Percentiles rank a stretch among this genome's conserved stretches.
Conservation (phyloP, 1,140 invertebrate genomes). For the Aphidius gifuensis region DNA sequence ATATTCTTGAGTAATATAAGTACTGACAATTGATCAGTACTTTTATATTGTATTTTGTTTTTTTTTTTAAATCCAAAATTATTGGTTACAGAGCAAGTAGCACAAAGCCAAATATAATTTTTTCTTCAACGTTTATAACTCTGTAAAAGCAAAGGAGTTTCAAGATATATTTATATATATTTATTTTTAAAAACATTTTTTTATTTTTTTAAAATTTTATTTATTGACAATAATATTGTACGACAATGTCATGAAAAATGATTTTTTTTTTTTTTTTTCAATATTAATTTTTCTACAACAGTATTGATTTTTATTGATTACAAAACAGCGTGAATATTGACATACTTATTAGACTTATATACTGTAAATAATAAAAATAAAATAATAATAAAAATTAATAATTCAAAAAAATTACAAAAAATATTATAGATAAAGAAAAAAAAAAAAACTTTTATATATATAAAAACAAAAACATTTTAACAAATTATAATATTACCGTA, state of each 20-base stretch:
- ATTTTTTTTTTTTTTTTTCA: not conserved
- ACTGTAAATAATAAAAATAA: too few species aligned
- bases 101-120: too few species aligned
- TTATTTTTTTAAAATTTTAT: not conserved
- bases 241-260: not conserved
- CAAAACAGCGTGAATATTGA: too few species aligned
- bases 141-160: not conserved
- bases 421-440: too few species aligned
- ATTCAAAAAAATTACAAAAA: slow-evolving; percentile 9
- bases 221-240: not conserved
- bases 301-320: too few species aligned
- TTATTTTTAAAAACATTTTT: not conserved
- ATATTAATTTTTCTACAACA: too few species aligned
- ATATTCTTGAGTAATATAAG: not conserved
- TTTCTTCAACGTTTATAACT: slow-evolving; percentile 3
- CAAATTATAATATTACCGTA: slow-evolving; percentile 37
- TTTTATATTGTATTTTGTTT: too few species aligned
- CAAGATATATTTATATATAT: not conserved
- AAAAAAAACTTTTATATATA: not conserved
- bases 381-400: too few species aligned
- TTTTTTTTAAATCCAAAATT: too few species aligned
- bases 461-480: slow-evolving; percentile 9
- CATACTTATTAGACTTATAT: too few species aligned
- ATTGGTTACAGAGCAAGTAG: too few species aligned
- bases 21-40: too few species aligned